A percentile compares a stretch with the other conserved stretches of the same genome.
Conservation (phyloP, 2,888 invertebrate species). For the Plebejus anna region DNA sequence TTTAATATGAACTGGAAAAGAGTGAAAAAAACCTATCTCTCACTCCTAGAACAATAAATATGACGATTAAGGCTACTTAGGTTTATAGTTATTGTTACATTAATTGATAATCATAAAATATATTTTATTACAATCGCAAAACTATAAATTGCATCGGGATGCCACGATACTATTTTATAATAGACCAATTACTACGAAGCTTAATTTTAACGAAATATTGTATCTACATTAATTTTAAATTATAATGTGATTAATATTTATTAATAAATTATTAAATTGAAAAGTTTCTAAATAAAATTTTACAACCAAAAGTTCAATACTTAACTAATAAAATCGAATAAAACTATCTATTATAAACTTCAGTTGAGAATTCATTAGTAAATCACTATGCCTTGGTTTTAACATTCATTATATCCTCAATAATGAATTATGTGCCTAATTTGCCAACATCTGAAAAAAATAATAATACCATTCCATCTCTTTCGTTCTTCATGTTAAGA, state of each 20-base stretch:
- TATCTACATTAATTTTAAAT: not conserved
- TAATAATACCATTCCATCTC: not conserved
- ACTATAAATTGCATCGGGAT: slow-evolving; percentile 8
- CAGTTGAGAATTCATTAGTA: slow-evolving; percentile 64
- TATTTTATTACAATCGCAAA: slow-evolving; percentile 3
- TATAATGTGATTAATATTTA: slow-evolving; percentile 41
- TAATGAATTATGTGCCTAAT: not conserved
- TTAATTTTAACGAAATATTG: not conserved
- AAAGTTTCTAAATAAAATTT: slow-evolving; percentile 47
- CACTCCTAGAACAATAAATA: slow-evolving; percentile 22
- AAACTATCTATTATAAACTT: slow-evolving; percentile 48
- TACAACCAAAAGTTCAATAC: slow-evolving; percentile 60
- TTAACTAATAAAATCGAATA: slow-evolving; percentile 65
- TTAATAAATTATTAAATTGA: slow-evolving; percentile 52
- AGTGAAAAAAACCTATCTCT: slow-evolving; percentile 3
- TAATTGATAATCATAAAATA: not conserved
- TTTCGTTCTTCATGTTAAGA: not conserved
- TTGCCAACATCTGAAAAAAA: not conserved
- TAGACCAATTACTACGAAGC: not conserved
- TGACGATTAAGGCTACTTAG: slow-evolving; percentile 7
- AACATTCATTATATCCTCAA: slow-evolving; percentile 40
- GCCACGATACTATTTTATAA: not conserved
- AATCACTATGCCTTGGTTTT: slow-evolving; percentile 67
- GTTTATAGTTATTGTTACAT: not conserved
- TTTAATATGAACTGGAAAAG: slow-evolving; percentile 1